A percentile compares a stretch with the other conserved stretches of the same genome.
Evolutionary conservation across 2,113 vertebrate genomes (phyloP).

Genomic region (Salvelinus sp.): DNA sequence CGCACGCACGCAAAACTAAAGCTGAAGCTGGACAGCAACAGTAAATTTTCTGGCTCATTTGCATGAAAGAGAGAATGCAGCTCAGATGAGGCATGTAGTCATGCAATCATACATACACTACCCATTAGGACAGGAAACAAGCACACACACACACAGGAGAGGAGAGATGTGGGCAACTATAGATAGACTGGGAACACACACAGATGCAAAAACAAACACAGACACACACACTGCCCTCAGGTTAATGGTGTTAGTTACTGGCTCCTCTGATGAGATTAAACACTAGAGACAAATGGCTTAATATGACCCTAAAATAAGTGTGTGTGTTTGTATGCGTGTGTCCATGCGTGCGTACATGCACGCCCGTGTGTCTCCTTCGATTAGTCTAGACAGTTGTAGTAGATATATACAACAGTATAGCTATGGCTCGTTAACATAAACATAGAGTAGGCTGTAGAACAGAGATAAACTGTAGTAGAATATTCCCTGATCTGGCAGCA

Average conservation of each 20-base stretch:
- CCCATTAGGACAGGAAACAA: too few relatives aligned
- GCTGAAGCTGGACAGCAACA: too few relatives aligned
- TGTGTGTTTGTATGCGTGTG: not conserved
- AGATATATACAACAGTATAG: not conserved
- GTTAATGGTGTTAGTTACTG: slow-evolving; percentile 15
- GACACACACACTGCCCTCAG: not conserved
- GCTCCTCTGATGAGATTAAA: not conserved
- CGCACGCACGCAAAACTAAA: not conserved
- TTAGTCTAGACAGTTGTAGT: not conserved
- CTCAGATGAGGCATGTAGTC: not conserved
- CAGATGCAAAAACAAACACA: not conserved
- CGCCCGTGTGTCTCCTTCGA: not conserved
- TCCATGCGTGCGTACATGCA: not conserved
- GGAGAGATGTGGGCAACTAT: not conserved
- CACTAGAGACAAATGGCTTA: slow-evolving; percentile 7
- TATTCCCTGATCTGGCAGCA: not conserved
- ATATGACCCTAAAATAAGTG: too few relatives aligned
- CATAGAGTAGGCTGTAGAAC: not conserved
- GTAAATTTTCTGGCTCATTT: not conserved
- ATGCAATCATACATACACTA: not conserved
- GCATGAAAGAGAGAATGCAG: not conserved
- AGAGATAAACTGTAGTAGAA: not conserved
- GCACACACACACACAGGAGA: not conserved
- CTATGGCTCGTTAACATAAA: not conserved
- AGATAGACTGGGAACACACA: not conserved